These are phyloP conservation scores for Ischnus inquisitorius DNA, from an alignment of 2,888 invertebrate genomes.

Conservation along the genomic window DNA sequence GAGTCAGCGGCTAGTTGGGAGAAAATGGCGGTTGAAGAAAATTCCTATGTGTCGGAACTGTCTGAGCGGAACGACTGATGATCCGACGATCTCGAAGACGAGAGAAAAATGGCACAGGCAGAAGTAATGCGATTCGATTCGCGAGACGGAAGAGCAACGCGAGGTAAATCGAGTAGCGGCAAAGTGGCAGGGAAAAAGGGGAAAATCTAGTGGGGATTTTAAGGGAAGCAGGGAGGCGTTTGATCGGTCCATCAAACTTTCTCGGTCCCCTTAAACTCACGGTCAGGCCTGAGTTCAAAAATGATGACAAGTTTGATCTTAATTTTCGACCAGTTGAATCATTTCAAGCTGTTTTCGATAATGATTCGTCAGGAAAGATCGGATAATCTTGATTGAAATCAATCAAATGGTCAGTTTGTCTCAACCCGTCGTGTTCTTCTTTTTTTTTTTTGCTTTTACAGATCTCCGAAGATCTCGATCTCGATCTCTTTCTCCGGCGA, in stretches of 20 bases:
- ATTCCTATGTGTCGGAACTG: slow-evolving; percentile 58
- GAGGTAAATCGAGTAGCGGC: not conserved
- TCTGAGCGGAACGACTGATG: slow-evolving; percentile 57
- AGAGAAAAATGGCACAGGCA: slow-evolving; percentile 53
- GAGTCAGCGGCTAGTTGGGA: slow-evolving; percentile 14
- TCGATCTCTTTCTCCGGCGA: slow-evolving; percentile 22
- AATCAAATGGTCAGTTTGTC: slow-evolving; percentile 40
- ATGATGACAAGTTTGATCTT: not conserved
- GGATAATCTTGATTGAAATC: slow-evolving; percentile 13
- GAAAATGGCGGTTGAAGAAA: slow-evolving; percentile 36
- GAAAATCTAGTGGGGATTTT: not conserved
- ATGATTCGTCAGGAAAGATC: not conserved
- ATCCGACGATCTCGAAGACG: slow-evolving; percentile 55
- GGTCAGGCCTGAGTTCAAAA: too few relatives aligned
- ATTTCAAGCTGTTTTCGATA: not conserved
- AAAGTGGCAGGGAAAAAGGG: not conserved
- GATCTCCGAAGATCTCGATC: slow-evolving; percentile 36
- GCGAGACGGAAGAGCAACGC: not conserved
- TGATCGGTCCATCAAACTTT: too few relatives aligned
- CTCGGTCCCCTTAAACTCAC: too few relatives aligned
- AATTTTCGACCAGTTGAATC: not conserved
- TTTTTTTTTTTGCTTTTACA: slow-evolving; percentile 34
- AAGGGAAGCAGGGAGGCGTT: too few relatives aligned
- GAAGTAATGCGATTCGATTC: slow-evolving; percentile 34
- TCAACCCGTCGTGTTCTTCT: not conserved